Evolutionary conservation across 2,113 vertebrate species (phyloP), one percentile per base, ranked within the genome.

Genomic region (Mesocricetus auratus): DNA sequence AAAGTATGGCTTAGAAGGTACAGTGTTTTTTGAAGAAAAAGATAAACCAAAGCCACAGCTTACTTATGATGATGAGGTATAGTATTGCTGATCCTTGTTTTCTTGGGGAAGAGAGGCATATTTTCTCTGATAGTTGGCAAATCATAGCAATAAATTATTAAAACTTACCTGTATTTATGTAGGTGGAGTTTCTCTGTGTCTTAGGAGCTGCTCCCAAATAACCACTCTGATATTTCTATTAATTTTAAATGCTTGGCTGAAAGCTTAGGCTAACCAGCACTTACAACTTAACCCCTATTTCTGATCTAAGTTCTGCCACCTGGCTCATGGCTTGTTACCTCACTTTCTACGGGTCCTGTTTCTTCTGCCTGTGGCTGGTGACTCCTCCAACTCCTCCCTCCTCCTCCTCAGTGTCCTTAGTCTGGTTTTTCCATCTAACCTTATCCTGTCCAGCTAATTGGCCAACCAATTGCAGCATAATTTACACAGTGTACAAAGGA

Each of bases 1-100:
- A 5, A 99, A 99, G 97, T 99, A 99, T 87, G 99, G 99, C 0
- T 98, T 99, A 98, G 99, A 99, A 98, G 99, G 99, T 90, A 99
- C 99, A 0, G 99, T 99, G 26, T 99, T 99, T 98, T 99, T 99
- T 97, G 99, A 99, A 97, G 98, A 98, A 96, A 99, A 99, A 97
- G 99, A 98, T 97, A 99, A 99, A 98, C 97, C 98, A 24, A 97
- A 97, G 22, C 99, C 99, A 90, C 98, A 73, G 19, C 98, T 99
- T 75, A 89, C 96, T 93, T 99, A 99, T 98, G 98, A 99, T 85
- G 99, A 98, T 86, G 99, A 99, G 99, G 99, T 99, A 98, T 4
- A 60, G 88, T 95, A 93, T 95, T 95, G 93, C 66, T 85, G 5
- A 87, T 90, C 12, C 66, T 82, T 91, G 71, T 47, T 90, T 91